Evolutionary conservation across 2,888 invertebrate species (phyloP), one percentile per base, ranked within the genome.

Genomic region (Trypoxylon attenuatum): DNA sequence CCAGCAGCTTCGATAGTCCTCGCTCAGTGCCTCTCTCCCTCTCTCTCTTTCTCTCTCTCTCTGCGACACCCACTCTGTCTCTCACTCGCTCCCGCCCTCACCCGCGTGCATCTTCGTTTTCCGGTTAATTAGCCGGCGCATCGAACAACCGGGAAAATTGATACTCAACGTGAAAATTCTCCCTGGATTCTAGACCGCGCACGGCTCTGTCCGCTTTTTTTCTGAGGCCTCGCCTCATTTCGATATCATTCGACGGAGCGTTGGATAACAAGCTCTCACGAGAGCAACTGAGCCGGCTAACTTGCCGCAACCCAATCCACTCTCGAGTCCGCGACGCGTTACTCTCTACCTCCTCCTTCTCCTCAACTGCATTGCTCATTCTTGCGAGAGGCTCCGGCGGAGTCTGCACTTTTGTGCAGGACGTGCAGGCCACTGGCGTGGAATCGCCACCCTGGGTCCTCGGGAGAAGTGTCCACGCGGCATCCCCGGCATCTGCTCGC

Each of bases 281-380:
- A 60, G 73, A 70, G 76, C 79, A 82, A 85, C 79, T 78, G 81
- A 85, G 80, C 82, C 84, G 83, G 80, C 70, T 84, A 86, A 85
- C 82, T 82, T 79, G 81, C 72, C 80, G 85, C 85, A 86, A 86
- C 81, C 79, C 80, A 81, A 84, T 79, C 84, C 81, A 85, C 81
- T 84, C 79, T 63, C 58, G 33, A 42, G 50, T 64, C 39, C 56
- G 71, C 51, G 39, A 63, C 57, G 55, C 45, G 53, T 61, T 4
- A 33, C 51, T 58, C 70, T 16, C 56, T 49, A 43, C 66, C 62
- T 47, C 23, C 54, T 27, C 55, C 71, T 59, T 53, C 47, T 51
- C 43, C 63, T 33, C 21, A 5, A 38, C 19, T 18, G 42, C 45
- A 33, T 51, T 55, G 66, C 39, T 62, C 62, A 52, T 49, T 54